These are phyloP conservation scores for Trichomalopsis sarcophagae DNA, from an alignment of 1,140 invertebrate species.

Conservation along the genomic window DNA sequence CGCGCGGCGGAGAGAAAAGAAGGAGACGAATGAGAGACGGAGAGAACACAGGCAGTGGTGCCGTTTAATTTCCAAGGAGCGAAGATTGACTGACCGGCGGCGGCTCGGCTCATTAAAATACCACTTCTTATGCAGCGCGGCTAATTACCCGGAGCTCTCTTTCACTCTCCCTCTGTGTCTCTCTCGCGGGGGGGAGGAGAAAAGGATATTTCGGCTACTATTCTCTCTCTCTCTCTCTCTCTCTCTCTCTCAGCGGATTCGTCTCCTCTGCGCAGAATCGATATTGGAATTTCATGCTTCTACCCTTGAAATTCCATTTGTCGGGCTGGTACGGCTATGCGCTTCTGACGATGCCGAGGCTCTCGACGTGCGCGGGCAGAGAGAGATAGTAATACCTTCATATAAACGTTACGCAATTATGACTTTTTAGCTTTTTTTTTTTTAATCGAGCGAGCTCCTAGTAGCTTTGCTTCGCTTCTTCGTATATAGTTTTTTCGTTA, in stretches of 20 bases:
- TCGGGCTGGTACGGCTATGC: background rate
- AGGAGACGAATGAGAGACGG: constrained; percentile 32
- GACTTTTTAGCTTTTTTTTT: background rate
- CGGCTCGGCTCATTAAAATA: constrained; percentile 71
- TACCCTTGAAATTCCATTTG: constrained; percentile 51
- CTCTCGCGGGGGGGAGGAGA: background rate
- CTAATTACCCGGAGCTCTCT: constrained; percentile 61
- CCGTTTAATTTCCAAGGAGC: constrained; percentile 63
- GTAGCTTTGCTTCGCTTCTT: background rate
- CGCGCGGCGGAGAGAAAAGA: background rate
- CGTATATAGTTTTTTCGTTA: no score
- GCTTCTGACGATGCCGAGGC: background rate
- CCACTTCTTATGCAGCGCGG: constrained; percentile 70
- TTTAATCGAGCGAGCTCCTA: background rate
- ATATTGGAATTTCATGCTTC: constrained; percentile 53
- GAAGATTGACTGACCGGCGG: constrained; percentile 64
- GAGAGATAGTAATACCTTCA: constrained; percentile 23
- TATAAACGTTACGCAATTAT: constrained; percentile 35
- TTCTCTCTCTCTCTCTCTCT: background rate
- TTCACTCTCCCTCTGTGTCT: no score
- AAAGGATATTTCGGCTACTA: constrained; percentile 63
- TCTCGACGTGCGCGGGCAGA: background rate
- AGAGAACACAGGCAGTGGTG: constrained; percentile 53
- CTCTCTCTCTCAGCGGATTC: constrained; percentile 8
- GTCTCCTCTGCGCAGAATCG: constrained; percentile 45